These are phyloP conservation scores for Trachelus troglodyta DNA, from an alignment of 2,888 invertebrate species.

Conservation along the genomic window DNA sequence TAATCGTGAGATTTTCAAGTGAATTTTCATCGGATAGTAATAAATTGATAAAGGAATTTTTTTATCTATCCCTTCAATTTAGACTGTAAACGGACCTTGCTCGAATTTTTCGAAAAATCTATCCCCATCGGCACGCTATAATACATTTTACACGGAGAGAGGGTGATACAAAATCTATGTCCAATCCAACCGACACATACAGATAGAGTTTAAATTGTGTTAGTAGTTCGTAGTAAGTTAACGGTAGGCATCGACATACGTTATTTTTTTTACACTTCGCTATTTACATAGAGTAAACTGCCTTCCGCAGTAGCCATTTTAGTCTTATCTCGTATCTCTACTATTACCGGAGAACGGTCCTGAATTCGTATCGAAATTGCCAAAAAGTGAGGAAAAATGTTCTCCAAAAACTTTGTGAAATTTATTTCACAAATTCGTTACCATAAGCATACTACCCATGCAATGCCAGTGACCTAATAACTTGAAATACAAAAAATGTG, in stretches of 20 bases:
- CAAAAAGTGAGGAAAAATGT: no score
- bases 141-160: conserved; percentile 50
- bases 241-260: conserved; percentile 39
- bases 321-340: no score
- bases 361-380: no score
- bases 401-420: no score
- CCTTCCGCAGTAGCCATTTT: background rate
- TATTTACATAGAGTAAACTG: conserved; percentile 43
- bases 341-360: no score
- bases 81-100: background rate
- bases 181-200: conserved; percentile 55
- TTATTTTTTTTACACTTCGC: conserved; percentile 31
- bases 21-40: no score
- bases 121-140: conserved; percentile 18
- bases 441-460: no score
- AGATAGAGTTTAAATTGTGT: conserved; percentile 52
- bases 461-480: no score
- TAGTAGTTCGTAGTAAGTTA: conserved; percentile 34
- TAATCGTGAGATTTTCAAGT: background rate
- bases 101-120: conserved; percentile 3
- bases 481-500: no score
- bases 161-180: conserved; percentile 59
- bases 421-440: no score
- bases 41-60: no score
- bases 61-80: background rate